Evolutionary conservation across 2,113 vertebrate genomes (phyloP), one percentile per base, ranked within the genome.

Genomic region (Scomber japonicus): DNA sequence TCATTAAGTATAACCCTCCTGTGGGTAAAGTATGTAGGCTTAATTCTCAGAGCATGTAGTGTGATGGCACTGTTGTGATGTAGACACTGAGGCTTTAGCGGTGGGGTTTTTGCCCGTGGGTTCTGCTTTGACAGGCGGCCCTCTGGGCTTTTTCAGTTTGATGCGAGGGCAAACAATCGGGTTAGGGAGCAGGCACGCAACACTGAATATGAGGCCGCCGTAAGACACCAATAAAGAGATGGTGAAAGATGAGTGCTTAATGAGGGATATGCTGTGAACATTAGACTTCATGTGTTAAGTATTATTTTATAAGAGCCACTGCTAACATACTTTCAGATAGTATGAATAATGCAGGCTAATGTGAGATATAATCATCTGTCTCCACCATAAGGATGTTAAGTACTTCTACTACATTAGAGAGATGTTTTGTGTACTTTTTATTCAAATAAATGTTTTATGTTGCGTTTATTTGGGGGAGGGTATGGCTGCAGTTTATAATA

Each of bases 91-190:
- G 68, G 62, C 70, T 44, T 48, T 24, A 31, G 67, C 7, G 11
- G 11, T 11, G 4, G 55, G 53, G 65, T 66, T 87, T 77, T 35
- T 74, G 80, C 65, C 75, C 6, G 14, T 66, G 81, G 84, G 40
- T 75, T 72, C 44, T 21, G 53, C 79, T 80, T 24, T 88, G 90
- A 89, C 88, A 85, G 81, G 14, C 72, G 1, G 69, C 54, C 82
- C 78, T 75, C 44, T 75, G 84, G 89, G 78, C 56, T 71, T 81
- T 82, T 67, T 21, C 71, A 80, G 78, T 77, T 81, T 91, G 86
- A 92, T 82, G 77, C 0, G 46, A 85, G 89, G 82, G 73, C 79
- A 91, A 88, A 91, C 85, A 91, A 91, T 90, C 53, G 24, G 51
- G 81, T 86, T 91, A 90, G 81, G 81, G 81, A 90, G 75, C 80